phyloP scores from a whole-genome alignment of 1,140 invertebrate species.

The Solenopsis invicta region DNA sequence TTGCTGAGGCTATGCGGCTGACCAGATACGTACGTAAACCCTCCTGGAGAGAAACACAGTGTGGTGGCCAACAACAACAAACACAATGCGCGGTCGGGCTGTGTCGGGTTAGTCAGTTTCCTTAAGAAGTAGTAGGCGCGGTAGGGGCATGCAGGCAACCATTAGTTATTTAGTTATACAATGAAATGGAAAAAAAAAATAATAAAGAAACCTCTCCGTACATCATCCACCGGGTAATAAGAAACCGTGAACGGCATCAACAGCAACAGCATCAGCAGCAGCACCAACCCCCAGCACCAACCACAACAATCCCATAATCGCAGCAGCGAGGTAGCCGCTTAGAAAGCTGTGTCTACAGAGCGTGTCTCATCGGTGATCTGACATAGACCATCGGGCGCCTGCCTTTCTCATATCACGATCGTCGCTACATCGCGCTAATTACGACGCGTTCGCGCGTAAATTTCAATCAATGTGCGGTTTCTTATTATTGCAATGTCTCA shows the following conservation, averaged over 20 bases:
- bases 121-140: slow-evolving; percentile 75
- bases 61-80: slow-evolving; percentile 57
- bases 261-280: slow-evolving; percentile 37
- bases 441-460: slow-evolving; percentile 43
- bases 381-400: slow-evolving; percentile 35
- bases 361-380: slow-evolving; percentile 82
- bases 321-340: slow-evolving; percentile 78
- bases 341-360: slow-evolving; percentile 83
- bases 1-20: slow-evolving; percentile 87
- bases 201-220: slow-evolving; percentile 27
- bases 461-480: slow-evolving; percentile 49
- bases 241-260: slow-evolving; percentile 3
- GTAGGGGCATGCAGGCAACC: slow-evolving; percentile 85
- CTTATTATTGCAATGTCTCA: slow-evolving; percentile 25
- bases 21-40: slow-evolving; percentile 86
- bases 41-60: slow-evolving; percentile 85
- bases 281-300: slow-evolving; percentile 83
- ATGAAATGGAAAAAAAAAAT: not conserved
- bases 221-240: slow-evolving; percentile 12
- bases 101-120: slow-evolving; percentile 82
- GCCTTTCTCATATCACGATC: slow-evolving; percentile 17
- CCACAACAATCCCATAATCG: slow-evolving; percentile 75
- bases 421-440: not conserved
- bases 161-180: slow-evolving; percentile 80
- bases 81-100: slow-evolving; percentile 79